These are phyloP conservation scores for Buceros bicornis DNA, from an alignment of 2,797 vertebrate genomes.

Conservation along the genomic window DNA sequence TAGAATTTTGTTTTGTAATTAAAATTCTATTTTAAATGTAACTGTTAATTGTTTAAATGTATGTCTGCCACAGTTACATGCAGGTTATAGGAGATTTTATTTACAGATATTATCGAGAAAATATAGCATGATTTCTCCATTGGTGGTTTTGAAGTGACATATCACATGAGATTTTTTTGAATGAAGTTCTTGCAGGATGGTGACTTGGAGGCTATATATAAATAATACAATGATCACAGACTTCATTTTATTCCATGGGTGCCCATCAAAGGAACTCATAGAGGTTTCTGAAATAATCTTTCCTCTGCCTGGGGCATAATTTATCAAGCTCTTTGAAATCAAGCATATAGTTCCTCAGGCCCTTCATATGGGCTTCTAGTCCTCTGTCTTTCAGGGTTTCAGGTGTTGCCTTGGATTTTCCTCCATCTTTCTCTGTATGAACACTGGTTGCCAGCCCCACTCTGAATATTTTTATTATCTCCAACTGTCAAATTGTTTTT, in stretches of 20 bases:
- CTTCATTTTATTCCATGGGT: background rate
- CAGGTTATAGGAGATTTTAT: background rate
- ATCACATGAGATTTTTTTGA: background rate
- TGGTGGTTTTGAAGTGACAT: background rate
- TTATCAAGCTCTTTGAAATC: background rate
- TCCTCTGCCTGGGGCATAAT: background rate
- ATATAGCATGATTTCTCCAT: background rate
- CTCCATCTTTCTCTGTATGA: background rate
- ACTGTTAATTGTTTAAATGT: background rate
- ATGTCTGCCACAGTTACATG: background rate
- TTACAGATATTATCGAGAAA: background rate
- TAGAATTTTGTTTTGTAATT: background rate
- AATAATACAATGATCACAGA: background rate
- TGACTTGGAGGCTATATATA: background rate
- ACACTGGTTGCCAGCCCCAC: background rate
- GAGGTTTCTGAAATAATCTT: background rate
- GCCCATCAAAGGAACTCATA: background rate
- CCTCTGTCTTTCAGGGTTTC: background rate
- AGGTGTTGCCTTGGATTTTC: background rate
- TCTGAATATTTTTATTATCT: background rate
- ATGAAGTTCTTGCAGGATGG: background rate
- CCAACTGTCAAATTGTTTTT: background rate
- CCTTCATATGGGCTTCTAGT: background rate
- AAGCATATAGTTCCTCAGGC: background rate
- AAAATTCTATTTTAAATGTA: background rate